Evolutionary conservation across 1,140 invertebrate genomes (phyloP).

Genomic region (Holcopasites calliopsidis): DNA sequence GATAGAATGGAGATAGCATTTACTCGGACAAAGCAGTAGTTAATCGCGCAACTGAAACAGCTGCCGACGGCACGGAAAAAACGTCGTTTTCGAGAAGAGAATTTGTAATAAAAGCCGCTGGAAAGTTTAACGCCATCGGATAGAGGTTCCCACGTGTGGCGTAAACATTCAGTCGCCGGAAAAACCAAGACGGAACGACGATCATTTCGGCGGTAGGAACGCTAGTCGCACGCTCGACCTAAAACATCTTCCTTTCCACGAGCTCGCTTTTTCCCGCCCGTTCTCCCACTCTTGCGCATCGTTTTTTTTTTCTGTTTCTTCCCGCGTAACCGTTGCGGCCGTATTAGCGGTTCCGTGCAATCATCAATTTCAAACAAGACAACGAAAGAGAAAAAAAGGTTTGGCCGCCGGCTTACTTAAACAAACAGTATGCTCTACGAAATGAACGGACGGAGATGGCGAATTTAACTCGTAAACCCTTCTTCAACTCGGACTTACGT

Average conservation of each 20-base stretch:
- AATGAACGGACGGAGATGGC: constrained; percentile 62
- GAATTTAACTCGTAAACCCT: constrained; percentile 43
- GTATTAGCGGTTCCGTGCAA: constrained; percentile 68
- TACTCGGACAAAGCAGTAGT: too few species aligned
- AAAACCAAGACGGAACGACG: constrained; percentile 13
- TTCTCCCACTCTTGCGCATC: neutral
- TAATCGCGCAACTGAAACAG: neutral
- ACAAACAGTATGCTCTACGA: constrained; percentile 68
- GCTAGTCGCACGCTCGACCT: constrained; percentile 17
- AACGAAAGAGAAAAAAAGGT: constrained; percentile 54
- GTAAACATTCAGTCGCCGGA: constrained; percentile 40
- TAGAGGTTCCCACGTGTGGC: constrained; percentile 39
- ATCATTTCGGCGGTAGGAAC: constrained; percentile 26
- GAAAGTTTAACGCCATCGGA: constrained; percentile 27
- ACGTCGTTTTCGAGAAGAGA: neutral
- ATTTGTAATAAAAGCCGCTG: constrained; percentile 19
- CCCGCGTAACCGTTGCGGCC: constrained; percentile 63
- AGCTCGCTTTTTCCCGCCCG: neutral
- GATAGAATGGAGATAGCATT: too few species aligned
- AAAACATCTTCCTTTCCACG: neutral
- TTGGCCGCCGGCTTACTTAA: constrained; percentile 69
- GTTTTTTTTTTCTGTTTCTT: neutral
- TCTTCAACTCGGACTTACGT: constrained; percentile 25
- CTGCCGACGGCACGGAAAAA: neutral
- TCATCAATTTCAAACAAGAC: constrained; percentile 62